Evolutionary conservation across 2,888 invertebrate genomes (phyloP).

Genomic region (Nineta flava): DNA sequence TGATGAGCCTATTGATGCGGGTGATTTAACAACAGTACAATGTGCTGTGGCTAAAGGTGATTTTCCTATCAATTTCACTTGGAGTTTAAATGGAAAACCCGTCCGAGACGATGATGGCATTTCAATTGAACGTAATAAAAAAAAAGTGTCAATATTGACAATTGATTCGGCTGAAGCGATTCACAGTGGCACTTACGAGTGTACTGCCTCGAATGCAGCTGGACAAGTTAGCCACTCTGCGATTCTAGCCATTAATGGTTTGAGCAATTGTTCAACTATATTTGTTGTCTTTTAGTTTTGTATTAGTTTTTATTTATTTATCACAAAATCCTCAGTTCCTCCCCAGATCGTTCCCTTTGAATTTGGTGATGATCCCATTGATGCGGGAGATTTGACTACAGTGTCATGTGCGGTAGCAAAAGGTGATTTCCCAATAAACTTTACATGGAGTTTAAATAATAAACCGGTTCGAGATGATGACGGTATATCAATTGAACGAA

Average conservation of each 20-base stretch:
- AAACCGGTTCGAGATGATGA: constrained; percentile 30
- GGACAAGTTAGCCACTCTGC: constrained; percentile 53
- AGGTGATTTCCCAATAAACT: constrained; percentile 54
- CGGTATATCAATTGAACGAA: constrained; percentile 26
- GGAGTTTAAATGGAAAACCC: constrained; percentile 53
- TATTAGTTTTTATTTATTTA: background rate
- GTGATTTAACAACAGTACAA: constrained; percentile 42
- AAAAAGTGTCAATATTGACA: constrained; percentile 38
- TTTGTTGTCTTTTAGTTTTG: constrained; percentile 8
- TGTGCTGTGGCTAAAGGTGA: constrained; percentile 54
- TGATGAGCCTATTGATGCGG: constrained; percentile 41
- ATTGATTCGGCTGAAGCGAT: constrained; percentile 47
- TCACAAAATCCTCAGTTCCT: constrained; percentile 15
- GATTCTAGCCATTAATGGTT: constrained; percentile 57
- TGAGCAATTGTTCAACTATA: constrained; percentile 13
- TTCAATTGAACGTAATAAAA: constrained; percentile 20
- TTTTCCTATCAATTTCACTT: constrained; percentile 51
- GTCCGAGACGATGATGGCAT: constrained; percentile 27
- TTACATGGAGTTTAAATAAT: constrained; percentile 61
- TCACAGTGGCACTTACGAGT: constrained; percentile 61
- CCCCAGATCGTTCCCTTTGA: constrained; percentile 39
- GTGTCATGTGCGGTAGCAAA: constrained; percentile 45
- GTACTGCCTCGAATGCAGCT: constrained; percentile 53
- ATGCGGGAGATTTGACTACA: constrained; percentile 46
- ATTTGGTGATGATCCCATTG: constrained; percentile 40